Base-by-base conservation (phyloP, 2,797 vertebrate species). In the Gambusia yucatana region DNA sequence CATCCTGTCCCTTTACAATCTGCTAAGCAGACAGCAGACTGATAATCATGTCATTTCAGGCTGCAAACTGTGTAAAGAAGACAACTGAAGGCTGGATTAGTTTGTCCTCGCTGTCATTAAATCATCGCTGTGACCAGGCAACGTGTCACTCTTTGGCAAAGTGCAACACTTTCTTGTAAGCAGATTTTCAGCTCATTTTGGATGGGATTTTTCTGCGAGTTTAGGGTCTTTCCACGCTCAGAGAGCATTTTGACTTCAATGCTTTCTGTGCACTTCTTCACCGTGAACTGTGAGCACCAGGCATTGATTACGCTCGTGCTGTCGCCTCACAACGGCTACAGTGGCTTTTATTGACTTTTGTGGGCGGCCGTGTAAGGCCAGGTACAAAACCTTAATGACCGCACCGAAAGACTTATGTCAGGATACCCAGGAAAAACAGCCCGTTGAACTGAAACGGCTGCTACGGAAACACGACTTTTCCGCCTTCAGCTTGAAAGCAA, bases 321-420 rank as follows among this genome's bases (percentile, higher is more conserved):
- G 71, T 82, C 22, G 10, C 82, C 77, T 77, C 82, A 65, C 85
- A 84, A 77, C 72, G 77, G 77, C 82, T 70, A 77, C 86, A 87
- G 82, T 80, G 82, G 82, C 73, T 86, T 78, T 77, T 88, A 93
- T 90, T 85, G 92, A 92, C 93, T 85, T 90, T 88, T 78, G 76
- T 22, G 48, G 41, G 65, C 86, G 88, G 80, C 75, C 73, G 36
- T 55, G 86, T 84, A 83, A 87, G 71, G 83, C 72, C 81, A 84
- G 76, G 86, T 90, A 84, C 88, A 88, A 91, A 89, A 86, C 82
- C 85, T 78, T 90, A 91, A 89, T 87, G 86, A 67, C 86, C n/a
- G 0, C 48, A 52, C 79, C 74, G 75, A 85, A 87, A 85, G 75
- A 87, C 80, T 78, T 72, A 59, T 80, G 82, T 88, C 75, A 77